A percentile compares a stretch with the other conserved stretches of the same genome.
Conservation (phyloP, 1,140 invertebrate species). For the Drosophila tani region DNA sequence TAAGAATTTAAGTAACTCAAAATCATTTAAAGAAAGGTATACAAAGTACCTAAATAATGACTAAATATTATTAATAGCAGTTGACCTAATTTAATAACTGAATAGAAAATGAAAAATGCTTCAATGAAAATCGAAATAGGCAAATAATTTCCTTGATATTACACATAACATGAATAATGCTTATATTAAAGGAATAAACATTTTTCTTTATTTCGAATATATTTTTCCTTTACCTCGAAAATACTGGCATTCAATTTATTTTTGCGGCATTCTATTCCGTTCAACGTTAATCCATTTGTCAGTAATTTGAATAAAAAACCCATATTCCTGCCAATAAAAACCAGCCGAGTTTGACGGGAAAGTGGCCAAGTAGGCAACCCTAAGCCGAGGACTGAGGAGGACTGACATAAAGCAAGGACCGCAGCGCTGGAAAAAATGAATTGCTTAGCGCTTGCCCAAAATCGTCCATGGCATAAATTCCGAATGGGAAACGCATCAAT, state of each 20-base stretch:
- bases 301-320: conserved; percentile 12
- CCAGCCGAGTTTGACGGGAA: conserved; percentile 20
- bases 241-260: neutral
- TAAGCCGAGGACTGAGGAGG: neutral
- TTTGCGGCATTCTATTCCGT: neutral
- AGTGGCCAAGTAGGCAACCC: conserved; percentile 14
- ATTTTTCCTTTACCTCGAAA: neutral
- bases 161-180: neutral
- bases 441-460: conserved; percentile 77
- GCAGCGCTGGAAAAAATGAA: conserved; percentile 61
- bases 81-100: neutral
- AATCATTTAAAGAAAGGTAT: too few species aligned
- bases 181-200: neutral
- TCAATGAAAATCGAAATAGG: neutral
- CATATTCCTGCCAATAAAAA: conserved; percentile 16
- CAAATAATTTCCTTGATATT: neutral
- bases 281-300: neutral
- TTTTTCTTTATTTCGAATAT: neutral
- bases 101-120: too few species aligned
- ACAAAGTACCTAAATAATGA: too few species aligned
- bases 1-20: too few species aligned
- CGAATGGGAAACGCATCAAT: conserved; percentile 83
- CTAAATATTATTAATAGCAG: neutral
- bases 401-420: conserved; percentile 30
- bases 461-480: conserved; percentile 83